Conservation (phyloP, 1,140 invertebrate genomes). For the Araneus ventricosus region DNA sequence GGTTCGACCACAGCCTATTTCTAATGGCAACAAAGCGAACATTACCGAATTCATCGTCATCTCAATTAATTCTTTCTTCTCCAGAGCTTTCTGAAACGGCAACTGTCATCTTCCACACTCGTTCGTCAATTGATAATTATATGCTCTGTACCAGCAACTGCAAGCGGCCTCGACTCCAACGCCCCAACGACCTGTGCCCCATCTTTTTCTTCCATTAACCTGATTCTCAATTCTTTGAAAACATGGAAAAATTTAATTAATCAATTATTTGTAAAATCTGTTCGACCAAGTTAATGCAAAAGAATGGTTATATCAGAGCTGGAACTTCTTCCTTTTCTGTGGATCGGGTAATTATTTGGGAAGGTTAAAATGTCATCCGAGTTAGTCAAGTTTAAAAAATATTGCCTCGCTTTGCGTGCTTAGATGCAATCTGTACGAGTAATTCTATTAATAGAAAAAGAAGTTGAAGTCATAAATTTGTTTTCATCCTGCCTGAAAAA, state of each 20-base stretch:
- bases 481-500: too few species aligned
- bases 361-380: neutral
- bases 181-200: conserved; percentile 25
- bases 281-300: neutral
- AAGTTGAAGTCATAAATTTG: neutral
- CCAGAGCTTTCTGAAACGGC: neutral
- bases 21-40: neutral
- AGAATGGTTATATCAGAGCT: neutral
- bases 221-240: conserved; percentile 35
- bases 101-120: conserved; percentile 38
- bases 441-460: neutral
- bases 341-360: neutral
- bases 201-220: conserved; percentile 34
- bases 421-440: neutral
- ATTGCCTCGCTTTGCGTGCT: neutral
- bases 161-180: conserved; percentile 38
- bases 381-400: neutral
- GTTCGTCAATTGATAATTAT: conserved; percentile 51
- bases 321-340: neutral
- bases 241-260: conserved; percentile 38
- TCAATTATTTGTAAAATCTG: conserved; percentile 11
- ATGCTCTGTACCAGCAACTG: neutral
- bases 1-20: neutral
- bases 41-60: conserved; percentile 19
- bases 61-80: conserved; percentile 37